Evolutionary conservation across 2,888 invertebrate genomes (phyloP), one percentile per base, ranked within the genome.

Genomic region (Nymphalis c-album): DNA sequence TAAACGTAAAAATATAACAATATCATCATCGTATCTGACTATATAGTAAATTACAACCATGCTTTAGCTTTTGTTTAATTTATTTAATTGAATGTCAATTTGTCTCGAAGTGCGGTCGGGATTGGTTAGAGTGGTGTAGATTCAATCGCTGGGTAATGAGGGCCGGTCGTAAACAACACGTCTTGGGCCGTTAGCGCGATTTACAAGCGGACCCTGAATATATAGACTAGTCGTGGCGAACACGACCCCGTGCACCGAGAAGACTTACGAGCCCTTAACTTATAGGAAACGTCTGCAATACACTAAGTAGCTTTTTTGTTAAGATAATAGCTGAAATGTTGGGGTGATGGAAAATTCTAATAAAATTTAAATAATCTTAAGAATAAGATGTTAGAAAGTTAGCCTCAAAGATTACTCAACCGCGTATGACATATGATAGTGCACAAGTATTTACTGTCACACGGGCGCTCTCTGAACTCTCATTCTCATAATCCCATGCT

Each of bases 111-210:
- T 40, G 10, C 13, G 40, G 40, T 40, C 35, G 47, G 35, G 48
- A 67, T 62, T 67, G 62, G 57, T 50, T 45, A 18, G 55, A 62
- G 57, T 67, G 62, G 66, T 55, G 13, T 18, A 18, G 46, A 51
- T 62, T 62, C 61, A 67, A 67, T 67, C 57, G 67, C 8, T 16
- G 35, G 31, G 62, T 66, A 65, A 63, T 65, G 64, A 68, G 62
- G 55, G 47, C 57, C 59, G 64, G 57, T 60, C 71, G 67, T 73
- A 73, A 71, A 73, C 68, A 71, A 70, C 64, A 53, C 58, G 61
- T 64, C 62, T 67, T 64, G 59, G 48, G 47, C 63, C 71, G 68
- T 66, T 68, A 68, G 63, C 18, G 63, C 51, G 57, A 57, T 57
- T 57, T 57, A 57, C 18, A 57, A 40, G 57, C 57, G 57, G 40